A percentile compares a stretch with the other conserved stretches of the same genome.
Conservation (phyloP, 2,888 invertebrate genomes). For the Stenodera caucasica region DNA sequence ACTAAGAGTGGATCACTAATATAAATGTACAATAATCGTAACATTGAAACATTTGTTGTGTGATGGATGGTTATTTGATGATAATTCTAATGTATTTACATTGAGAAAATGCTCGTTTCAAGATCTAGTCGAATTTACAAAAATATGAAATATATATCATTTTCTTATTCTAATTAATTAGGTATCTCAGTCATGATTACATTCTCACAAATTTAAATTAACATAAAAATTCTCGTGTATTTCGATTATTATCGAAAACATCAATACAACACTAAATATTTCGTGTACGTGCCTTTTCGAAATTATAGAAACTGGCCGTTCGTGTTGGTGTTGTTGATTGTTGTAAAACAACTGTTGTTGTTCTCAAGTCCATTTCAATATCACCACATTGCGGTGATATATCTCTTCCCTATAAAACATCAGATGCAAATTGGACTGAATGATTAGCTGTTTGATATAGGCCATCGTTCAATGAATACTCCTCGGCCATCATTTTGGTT, state of each 20-base stretch:
- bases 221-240: no score
- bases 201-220: no score
- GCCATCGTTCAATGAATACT: slow-evolving; percentile 13
- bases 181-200: no score
- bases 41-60: background rate
- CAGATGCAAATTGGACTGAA: slow-evolving; percentile 17
- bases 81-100: no score
- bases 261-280: slow-evolving; percentile 33
- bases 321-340: background rate
- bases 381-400: slow-evolving; percentile 38
- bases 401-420: slow-evolving; percentile 33
- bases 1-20: background rate
- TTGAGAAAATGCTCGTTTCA: no score
- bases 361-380: slow-evolving; percentile 32
- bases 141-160: background rate
- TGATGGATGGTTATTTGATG: no score
- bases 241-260: background rate
- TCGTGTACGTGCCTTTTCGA: slow-evolving; percentile 29
- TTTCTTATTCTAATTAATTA: no score
- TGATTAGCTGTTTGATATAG: slow-evolving; percentile 22
- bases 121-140: background rate
- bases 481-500: slow-evolving; percentile 25
- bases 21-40: background rate
- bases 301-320: slow-evolving; percentile 33
- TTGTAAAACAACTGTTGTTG: background rate